Conservation (phyloP, 2,888 invertebrate species). For the Dryococelus australis region DNA sequence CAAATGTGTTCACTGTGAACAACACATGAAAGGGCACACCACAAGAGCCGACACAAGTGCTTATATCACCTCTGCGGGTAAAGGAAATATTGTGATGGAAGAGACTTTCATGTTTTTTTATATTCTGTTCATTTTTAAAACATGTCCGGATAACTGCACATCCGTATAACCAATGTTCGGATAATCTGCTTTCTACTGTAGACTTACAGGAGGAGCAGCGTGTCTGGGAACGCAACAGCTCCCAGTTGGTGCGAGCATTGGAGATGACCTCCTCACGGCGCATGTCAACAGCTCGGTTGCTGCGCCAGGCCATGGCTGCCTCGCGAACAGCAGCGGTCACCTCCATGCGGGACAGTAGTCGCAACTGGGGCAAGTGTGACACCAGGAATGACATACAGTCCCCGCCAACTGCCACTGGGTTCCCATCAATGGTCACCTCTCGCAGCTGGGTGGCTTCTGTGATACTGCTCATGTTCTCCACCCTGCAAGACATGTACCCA, state of each 20-base stretch:
- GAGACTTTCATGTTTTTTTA: no score
- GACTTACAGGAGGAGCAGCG: constrained; percentile 50
- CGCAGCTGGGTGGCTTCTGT: constrained; percentile 78
- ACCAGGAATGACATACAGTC: constrained; percentile 85
- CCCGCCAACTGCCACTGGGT: constrained; percentile 80
- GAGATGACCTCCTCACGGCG: constrained; percentile 84
- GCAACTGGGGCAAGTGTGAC: constrained; percentile 77
- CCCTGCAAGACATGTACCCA: constrained; percentile 60
- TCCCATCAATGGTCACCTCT: constrained; percentile 87
- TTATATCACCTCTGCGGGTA: no score
- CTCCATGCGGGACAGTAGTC: constrained; percentile 78
- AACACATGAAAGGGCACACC: no score
- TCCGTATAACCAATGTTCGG: no score
- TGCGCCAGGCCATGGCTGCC: constrained; percentile 81
- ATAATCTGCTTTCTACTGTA: neutral
- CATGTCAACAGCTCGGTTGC: constrained; percentile 65
- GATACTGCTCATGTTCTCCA: constrained; percentile 86
- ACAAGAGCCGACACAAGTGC: no score
- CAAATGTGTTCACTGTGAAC: no score
- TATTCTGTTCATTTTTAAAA: no score
- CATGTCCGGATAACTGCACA: no score
- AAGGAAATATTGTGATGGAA: no score
- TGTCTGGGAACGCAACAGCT: constrained; percentile 75
- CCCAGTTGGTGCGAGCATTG: constrained; percentile 88
- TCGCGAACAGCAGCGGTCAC: constrained; percentile 64